Conservation (phyloP, 2,113 vertebrate species). For the Clarias batrachus region DNA sequence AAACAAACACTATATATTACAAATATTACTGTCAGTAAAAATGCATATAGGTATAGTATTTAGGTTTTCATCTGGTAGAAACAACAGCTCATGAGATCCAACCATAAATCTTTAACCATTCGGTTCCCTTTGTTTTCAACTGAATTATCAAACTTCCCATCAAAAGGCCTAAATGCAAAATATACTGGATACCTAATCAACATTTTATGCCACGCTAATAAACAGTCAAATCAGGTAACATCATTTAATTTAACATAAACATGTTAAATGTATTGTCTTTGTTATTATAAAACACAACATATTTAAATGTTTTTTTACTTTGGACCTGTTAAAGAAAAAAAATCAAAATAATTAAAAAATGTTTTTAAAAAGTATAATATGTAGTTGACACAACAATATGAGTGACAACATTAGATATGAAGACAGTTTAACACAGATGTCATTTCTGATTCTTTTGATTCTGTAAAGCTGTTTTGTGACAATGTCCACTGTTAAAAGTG, state of each 20-base stretch:
- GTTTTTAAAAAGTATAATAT: neutral
- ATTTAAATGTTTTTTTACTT: neutral
- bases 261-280: no score
- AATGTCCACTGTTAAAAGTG: no score
- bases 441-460: neutral
- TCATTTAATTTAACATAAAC: neutral
- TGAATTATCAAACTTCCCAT: neutral
- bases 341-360: neutral
- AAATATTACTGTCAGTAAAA: neutral
- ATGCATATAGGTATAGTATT: neutral
- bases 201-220: neutral
- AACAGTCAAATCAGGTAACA: neutral
- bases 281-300: neutral
- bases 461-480: no score
- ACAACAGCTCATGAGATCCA: neutral
- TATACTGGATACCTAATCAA: neutral
- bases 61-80: neutral
- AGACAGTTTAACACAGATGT: neutral
- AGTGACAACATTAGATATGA: neutral
- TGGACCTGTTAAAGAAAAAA: neutral
- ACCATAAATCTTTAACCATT: neutral
- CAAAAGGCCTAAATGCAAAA: neutral
- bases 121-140: neutral
- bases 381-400: neutral
- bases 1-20: neutral